Evolutionary conservation across 2,797 vertebrate genomes (phyloP), one percentile per base, ranked within the genome.

Genomic region (Bradypodion ventrale): DNA sequence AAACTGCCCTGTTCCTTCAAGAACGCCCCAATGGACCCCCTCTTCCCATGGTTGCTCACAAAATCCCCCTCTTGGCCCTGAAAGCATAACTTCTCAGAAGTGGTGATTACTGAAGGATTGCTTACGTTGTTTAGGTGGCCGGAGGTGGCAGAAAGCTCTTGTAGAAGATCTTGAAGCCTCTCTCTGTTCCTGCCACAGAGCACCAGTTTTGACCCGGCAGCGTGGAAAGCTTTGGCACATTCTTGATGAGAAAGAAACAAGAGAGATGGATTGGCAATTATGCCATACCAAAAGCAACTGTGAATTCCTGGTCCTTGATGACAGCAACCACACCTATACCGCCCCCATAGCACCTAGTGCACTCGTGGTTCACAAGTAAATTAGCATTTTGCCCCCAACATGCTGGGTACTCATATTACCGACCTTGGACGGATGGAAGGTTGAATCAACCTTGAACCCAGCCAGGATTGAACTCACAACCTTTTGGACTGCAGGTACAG

Each of bases 181-280:
- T 92, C 89, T 0, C 90, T 87, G 80, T 97, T 97, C 9, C 98
- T 96, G 86, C 98, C 98, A 80, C 98, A 99, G 42, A 99, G 95
- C 80, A 99, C 97, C 82, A 99, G 93, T 69, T 94, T 96, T 7
- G 97, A 97, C 0, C 98, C 98, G 0, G 97, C 97, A 19, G 96
- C 94, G 0, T 99, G 97, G 91, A 99, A 99, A 56, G 96, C 96
- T 89, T 90, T 97, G 5, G 98, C 98, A 79, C 98, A 99, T 91
- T 99, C 98, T 99, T 84, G 78, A 78, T 78, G 90, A 40, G 60
- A 63, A 83, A 35, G 40, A 63, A 42, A 0, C 15, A 3, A 10
- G 3, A 2, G 23, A n/a, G 19, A 12, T 42, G 66, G 42, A 56
- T 56, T n/a, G 21, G 5, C 1, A 32, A 70, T 10, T n/a, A 13